These are phyloP conservation scores for Chrysocyon brachyurus DNA, from an alignment of 2,797 vertebrate genomes.

Conservation along the genomic window DNA sequence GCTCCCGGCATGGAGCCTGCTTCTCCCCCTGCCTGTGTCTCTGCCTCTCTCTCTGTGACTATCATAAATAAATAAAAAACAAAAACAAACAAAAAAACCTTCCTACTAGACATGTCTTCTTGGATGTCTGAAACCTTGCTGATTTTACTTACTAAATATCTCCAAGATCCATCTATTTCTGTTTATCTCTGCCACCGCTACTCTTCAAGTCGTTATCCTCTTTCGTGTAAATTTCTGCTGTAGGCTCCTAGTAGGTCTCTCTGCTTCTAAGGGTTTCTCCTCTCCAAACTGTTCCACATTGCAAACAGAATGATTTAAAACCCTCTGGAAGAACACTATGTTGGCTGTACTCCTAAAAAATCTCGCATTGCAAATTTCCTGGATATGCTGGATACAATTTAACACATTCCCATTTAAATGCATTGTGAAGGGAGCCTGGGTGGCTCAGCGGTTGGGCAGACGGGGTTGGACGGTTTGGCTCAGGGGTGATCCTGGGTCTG, in stretches of 20 bases:
- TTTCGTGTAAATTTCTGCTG: constrained; percentile 39
- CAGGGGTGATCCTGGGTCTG: too few species aligned
- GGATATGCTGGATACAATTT: constrained; percentile 6
- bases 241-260: background rate
- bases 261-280: background rate
- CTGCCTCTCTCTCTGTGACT: too few species aligned
- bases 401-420: background rate
- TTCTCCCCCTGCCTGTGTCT: too few species aligned
- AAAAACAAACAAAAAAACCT: too few species aligned
- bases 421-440: background rate
- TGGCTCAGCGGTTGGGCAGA: too few species aligned
- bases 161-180: background rate
- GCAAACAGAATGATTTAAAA: constrained; percentile 31
- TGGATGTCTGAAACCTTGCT: constrained; percentile 3
- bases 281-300: background rate
- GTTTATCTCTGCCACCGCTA: background rate
- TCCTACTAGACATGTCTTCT: background rate
- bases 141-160: constrained; percentile 7
- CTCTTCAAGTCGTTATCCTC: background rate
- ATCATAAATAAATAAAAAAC: too few species aligned
- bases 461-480: too few species aligned
- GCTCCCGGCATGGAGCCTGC: too few species aligned
- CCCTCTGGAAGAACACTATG: background rate
- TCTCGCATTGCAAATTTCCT: background rate
- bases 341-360: background rate